A percentile compares a stretch with the other conserved stretches of the same genome.
These are phyloP conservation scores for Apoderus coryli DNA, from an alignment of 2,888 invertebrate genomes.

Conservation along the genomic window DNA sequence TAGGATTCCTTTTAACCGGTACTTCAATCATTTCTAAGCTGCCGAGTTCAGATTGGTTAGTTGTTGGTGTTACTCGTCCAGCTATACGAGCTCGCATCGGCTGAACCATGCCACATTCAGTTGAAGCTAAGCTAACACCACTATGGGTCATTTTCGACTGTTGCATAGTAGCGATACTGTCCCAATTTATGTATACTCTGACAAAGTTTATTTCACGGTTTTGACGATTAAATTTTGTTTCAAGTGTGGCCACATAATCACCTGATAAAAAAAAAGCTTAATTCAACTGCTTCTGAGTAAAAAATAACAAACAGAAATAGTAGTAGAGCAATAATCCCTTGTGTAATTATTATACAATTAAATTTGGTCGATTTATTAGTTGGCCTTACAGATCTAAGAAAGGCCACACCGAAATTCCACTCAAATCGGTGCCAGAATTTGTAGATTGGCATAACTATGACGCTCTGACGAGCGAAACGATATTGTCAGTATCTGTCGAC, in stretches of 20 bases:
- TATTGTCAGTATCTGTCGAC: no score
- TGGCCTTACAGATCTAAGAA: no score
- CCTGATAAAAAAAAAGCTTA: constrained; percentile 32
- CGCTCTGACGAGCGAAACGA: no score
- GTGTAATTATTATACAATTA: no score
- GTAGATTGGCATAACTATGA: no score
- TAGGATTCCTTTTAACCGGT: constrained; percentile 45
- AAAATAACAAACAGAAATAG: neutral
- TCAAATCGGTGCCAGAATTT: no score
- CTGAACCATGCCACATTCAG: constrained; percentile 35
- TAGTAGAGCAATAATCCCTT: neutral
- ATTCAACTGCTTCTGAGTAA: no score
- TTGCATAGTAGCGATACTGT: constrained; percentile 36
- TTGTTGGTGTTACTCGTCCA: constrained; percentile 57
- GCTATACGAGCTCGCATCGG: constrained; percentile 57
- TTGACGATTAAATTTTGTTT: constrained; percentile 39
- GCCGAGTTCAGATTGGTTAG: constrained; percentile 42
- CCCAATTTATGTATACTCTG: constrained; percentile 66
- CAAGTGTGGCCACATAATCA: constrained; percentile 51
- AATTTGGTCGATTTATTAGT: no score
- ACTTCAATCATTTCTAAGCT: constrained; percentile 61
- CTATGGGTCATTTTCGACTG: constrained; percentile 34
- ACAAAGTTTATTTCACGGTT: constrained; percentile 39
- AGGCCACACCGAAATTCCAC: no score
- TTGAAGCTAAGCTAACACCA: constrained; percentile 29